Conservation (phyloP, 2,888 invertebrate species). For the Acronicta alni region DNA sequence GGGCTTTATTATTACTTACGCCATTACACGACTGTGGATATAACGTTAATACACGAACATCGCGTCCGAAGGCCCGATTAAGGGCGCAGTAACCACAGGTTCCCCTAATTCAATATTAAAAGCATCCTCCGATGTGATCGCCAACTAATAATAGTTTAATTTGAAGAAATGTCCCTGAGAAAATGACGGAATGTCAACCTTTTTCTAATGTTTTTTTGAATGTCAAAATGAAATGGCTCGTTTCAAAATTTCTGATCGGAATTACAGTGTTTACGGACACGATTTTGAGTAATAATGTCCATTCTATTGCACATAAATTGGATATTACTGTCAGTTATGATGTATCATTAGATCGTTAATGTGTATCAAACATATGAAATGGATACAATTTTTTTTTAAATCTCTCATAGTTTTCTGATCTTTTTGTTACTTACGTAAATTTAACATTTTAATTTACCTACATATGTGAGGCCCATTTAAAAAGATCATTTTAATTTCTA, state of each 20-base stretch:
- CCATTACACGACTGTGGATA: conserved; percentile 86
- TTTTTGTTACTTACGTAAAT: not conserved
- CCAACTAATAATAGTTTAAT: conserved; percentile 88
- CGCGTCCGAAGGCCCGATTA: conserved; percentile 83
- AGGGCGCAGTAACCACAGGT: conserved; percentile 86
- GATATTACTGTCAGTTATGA: conserved; percentile 64
- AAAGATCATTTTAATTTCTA: not conserved
- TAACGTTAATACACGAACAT: conserved; percentile 84
- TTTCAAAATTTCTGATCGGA: conserved; percentile 69
- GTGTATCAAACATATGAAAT: conserved; percentile 53
- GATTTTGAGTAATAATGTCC: conserved; percentile 67
- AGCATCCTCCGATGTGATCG: conserved; percentile 88
- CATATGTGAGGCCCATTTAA: conserved; percentile 13
- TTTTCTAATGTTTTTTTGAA: conserved; percentile 74
- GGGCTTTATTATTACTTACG: conserved; percentile 89
- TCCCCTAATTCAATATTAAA: conserved; percentile 89
- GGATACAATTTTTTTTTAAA: conserved; percentile 33
- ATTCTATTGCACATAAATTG: conserved; percentile 65
- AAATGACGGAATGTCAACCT: conserved; percentile 87
- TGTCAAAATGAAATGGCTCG: conserved; percentile 75
- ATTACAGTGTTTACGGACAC: conserved; percentile 75
- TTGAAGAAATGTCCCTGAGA: conserved; percentile 88
- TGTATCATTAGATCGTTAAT: conserved; percentile 58
- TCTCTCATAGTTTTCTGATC: conserved; percentile 12
- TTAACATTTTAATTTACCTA: too few species aligned